Base-by-base conservation (phyloP, 2,888 invertebrate species). In the Andrena camellia region DNA sequence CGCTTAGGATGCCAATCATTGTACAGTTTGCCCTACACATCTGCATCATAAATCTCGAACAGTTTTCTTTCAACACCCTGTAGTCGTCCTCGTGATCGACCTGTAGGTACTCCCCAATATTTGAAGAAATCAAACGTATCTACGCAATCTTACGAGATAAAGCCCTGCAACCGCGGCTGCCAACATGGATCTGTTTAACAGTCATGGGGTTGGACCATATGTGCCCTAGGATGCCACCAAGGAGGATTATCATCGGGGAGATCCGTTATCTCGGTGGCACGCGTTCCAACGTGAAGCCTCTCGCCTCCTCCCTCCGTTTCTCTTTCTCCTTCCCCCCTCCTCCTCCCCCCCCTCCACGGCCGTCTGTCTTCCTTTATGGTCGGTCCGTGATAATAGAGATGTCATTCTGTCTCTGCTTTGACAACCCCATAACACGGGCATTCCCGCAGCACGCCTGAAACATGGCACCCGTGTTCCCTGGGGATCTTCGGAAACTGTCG, bases 321-420 rank as follows among this genome's bases (percentile, higher is more conserved):
- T 13, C 66, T 73, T 57, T 76, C 59, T 42, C 62, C 68, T 70
- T 29, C 67, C 48, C 70, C 48, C 72, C 33, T 13, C 66, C 71
- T 57, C 73, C 59, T 42, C 62, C 68, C 68, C 29, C 67, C 48
- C 70, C 48, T 70, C 29, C 73, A 17, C 35, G 54, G 77, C 70
- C 60, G 59, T 62, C 84, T 64, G 64, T 88, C 82, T 76, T 86
- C 78, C 83, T 89, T 84, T 77, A 88, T 89, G 86, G 86, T 77
- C 83, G 78, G 78, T 85, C 87, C 87, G 93, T 93, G 93, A 93
- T 94, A 94, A 94, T 94, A 93, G 94, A 93, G 92, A 93, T 94
- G 94, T 94, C 94, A 94, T 92, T 90, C 92, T 92, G 93, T 94
- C 93, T 89, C 86, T 86, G 87, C 91, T 93, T 93, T 94, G 93